Percentiles rank a stretch among this genome's conserved stretches.
phyloP scores from a whole-genome alignment of 2,888 invertebrate species.

The Eristalis intricaria region DNA sequence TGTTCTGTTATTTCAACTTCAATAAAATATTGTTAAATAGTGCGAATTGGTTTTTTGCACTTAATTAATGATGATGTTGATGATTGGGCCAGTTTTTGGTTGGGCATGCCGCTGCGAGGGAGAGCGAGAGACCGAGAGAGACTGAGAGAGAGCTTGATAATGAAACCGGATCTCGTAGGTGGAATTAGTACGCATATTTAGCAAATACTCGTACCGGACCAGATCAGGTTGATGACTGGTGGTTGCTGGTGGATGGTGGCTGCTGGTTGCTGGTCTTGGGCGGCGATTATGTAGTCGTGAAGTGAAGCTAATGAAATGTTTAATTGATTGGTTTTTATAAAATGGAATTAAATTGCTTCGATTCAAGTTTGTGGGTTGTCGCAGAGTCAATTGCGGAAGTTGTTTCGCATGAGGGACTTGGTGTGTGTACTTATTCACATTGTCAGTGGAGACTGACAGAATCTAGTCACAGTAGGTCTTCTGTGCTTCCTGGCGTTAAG shows the following conservation, averaged over 20 bases:
- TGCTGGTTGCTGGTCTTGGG: background rate
- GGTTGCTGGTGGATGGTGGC: constrained; percentile 5
- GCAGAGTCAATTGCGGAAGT: constrained; percentile 2
- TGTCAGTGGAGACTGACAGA: too few species aligned
- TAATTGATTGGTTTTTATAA: constrained; percentile 52
- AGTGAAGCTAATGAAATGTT: constrained; percentile 56
- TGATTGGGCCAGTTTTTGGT: constrained; percentile 42
- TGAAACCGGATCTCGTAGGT: constrained; percentile 68
- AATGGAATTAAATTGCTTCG: constrained; percentile 48
- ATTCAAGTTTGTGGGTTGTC: constrained; percentile 16
- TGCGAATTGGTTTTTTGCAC: constrained; percentile 70
- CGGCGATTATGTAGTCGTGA: constrained; percentile 5
- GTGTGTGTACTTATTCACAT: too few species aligned
- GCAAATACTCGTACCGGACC: constrained; percentile 7
- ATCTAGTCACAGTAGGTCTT: too few species aligned
- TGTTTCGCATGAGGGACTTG: background rate
- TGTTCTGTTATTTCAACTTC: constrained; percentile 56
- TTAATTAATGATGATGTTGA: constrained; percentile 65
- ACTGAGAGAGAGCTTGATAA: background rate
- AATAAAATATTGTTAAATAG: constrained; percentile 72
- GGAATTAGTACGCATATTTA: constrained; percentile 51
- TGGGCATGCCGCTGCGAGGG: background rate
- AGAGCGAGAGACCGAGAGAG: background rate
- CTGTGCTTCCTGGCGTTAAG: too few species aligned
- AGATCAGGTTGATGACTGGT: constrained; percentile 16